phyloP scores from a whole-genome alignment of 2,113 vertebrate species.

The Formicarius rufipectus region DNA sequence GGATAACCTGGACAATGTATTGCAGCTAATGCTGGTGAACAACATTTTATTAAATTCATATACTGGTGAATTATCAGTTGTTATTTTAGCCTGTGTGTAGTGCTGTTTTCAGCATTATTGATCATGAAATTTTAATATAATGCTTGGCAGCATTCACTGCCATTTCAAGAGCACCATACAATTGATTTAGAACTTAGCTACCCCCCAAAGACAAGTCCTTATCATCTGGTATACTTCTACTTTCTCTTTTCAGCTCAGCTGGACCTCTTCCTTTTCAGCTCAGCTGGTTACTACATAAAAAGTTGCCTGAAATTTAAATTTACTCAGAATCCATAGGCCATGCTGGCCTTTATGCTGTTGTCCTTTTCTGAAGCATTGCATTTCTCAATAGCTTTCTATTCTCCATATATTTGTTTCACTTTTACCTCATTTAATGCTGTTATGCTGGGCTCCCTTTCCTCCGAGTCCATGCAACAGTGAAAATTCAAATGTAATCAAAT shows the following conservation, averaged over 20 bases:
- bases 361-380: background rate
- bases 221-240: background rate
- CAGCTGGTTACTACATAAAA: background rate
- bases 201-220: background rate
- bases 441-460: background rate
- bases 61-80: slow-evolving; percentile 69
- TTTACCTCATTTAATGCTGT: background rate
- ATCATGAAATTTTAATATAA: slow-evolving; percentile 81
- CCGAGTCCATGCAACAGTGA: background rate
- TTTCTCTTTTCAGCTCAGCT: background rate
- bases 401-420: background rate
- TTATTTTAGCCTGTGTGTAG: slow-evolving; percentile 59
- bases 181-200: slow-evolving; percentile 64
- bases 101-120: slow-evolving; percentile 70
- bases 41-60: slow-evolving; percentile 73
- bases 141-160: slow-evolving; percentile 68
- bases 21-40: slow-evolving; percentile 15
- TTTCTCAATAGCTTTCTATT: background rate
- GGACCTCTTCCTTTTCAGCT: background rate
- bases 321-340: background rate
- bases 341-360: background rate
- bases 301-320: background rate
- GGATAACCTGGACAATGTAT: slow-evolving; percentile 33
- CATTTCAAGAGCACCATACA: slow-evolving; percentile 62
- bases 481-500: background rate